A percentile compares a stretch with the other conserved stretches of the same genome.
These are phyloP conservation scores for Zaprionus capensis DNA, from an alignment of 1,140 invertebrate species.

Conservation along the genomic window DNA sequence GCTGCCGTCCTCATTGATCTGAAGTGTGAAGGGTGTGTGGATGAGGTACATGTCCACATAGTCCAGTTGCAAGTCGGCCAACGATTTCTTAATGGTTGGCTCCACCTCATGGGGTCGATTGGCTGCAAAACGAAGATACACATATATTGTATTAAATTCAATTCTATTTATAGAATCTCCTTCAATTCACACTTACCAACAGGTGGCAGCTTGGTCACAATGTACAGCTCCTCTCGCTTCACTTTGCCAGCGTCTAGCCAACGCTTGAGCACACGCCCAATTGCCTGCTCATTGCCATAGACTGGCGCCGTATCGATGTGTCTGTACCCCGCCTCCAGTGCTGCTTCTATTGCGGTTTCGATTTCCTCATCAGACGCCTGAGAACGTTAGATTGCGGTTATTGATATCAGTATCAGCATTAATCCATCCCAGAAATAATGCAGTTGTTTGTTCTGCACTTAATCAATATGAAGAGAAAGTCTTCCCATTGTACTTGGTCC, in stretches of 20 bases:
- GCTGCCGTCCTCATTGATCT: constrained; percentile 84
- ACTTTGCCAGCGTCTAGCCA: constrained; percentile 90
- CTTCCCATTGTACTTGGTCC: constrained; percentile 14
- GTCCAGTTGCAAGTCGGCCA: constrained; percentile 89
- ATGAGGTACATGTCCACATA: constrained; percentile 95
- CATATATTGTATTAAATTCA: neutral
- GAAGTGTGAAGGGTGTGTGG: constrained; percentile 90
- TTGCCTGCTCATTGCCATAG: constrained; percentile 92
- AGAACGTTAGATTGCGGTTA: constrained; percentile 52
- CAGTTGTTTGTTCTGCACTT: neutral
- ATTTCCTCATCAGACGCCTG: constrained; percentile 89
- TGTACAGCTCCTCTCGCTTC: constrained; percentile 91
- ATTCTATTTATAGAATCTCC: neutral
- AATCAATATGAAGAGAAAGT: constrained; percentile 28
- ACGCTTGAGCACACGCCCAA: constrained; percentile 90
- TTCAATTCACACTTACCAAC: constrained; percentile 59
- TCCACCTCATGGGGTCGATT: constrained; percentile 89
- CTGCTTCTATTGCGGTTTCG: constrained; percentile 88
- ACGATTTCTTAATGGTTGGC: constrained; percentile 89
- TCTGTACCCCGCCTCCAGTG: constrained; percentile 86
- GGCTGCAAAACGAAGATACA: constrained; percentile 69
- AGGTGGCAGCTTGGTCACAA: constrained; percentile 91
- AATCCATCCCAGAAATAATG: neutral
- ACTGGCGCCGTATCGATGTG: constrained; percentile 93
- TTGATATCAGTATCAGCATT: constrained; percentile 23